Evolutionary conservation across 1,140 invertebrate genomes (phyloP).

Genomic region (Drosophila prosaltans): DNA sequence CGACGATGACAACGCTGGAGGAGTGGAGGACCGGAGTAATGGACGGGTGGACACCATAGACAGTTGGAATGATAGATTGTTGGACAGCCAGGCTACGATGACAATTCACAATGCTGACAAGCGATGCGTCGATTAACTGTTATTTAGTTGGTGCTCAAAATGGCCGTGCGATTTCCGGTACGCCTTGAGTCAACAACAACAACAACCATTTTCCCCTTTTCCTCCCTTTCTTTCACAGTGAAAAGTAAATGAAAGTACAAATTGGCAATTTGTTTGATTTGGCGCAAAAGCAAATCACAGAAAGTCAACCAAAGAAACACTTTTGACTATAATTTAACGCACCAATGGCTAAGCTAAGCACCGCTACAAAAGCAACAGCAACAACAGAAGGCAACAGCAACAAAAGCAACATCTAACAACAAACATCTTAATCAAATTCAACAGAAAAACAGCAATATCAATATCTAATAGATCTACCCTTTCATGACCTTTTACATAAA

Average conservation of each 20-base stretch:
- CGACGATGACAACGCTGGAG: conserved; percentile 44
- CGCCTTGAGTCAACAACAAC: not conserved
- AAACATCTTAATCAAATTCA: conserved; percentile 44
- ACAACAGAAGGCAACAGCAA: conserved; percentile 25
- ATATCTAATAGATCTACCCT: conserved; percentile 44
- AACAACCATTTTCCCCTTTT: not conserved
- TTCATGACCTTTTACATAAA: conserved; percentile 57
- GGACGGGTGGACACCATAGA: too few species aligned
- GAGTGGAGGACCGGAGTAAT: not conserved
- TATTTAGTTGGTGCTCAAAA: conserved; percentile 77
- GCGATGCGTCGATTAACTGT: conserved; percentile 75
- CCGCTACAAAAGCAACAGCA: conserved; percentile 57
- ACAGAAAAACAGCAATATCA: conserved; percentile 22
- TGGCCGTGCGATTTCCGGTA: conserved; percentile 71
- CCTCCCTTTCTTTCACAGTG: conserved; percentile 37
- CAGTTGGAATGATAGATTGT: not conserved
- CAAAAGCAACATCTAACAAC: conserved; percentile 36
- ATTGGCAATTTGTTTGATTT: conserved; percentile 80
- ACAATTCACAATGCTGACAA: conserved; percentile 40
- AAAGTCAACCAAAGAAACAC: conserved; percentile 35
- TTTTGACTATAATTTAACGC: conserved; percentile 78
- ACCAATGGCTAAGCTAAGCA: conserved; percentile 74
- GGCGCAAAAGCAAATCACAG: conserved; percentile 63
- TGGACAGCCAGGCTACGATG: not conserved
- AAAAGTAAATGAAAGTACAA: conserved; percentile 80